Percentiles rank a stretch among this genome's conserved stretches.
Conservation (phyloP, 2,797 vertebrate species). For the Bradypodion ventrale region DNA sequence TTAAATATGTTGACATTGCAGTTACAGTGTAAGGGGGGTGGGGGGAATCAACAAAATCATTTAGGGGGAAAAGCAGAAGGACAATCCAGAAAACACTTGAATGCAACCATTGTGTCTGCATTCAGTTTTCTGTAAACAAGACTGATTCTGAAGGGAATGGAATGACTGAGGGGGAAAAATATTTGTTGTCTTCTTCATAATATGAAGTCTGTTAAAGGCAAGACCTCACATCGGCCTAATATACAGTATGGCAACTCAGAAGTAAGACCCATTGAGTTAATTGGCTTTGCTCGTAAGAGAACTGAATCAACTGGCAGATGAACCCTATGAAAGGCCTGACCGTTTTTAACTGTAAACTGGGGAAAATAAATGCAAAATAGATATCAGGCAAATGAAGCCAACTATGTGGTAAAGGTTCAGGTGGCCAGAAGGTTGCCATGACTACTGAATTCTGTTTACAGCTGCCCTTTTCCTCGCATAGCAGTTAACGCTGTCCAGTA, state of each 20-base stretch:
- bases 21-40: too few relatives aligned
- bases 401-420: not conserved
- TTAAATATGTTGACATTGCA: not conserved
- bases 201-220: too few relatives aligned
- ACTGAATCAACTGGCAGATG: not conserved
- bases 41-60: too few relatives aligned
- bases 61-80: not conserved
- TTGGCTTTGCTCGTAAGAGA: not conserved
- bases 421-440: not conserved
- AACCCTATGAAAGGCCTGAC: not conserved
- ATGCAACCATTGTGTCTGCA: not conserved
- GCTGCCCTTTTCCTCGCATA: conserved; percentile 19
- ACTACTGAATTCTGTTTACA: conserved; percentile 38
- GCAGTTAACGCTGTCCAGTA: conserved; percentile 18
- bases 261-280: not conserved
- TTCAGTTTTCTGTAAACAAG: not conserved
- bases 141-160: not conserved
- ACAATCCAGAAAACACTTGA: not conserved
- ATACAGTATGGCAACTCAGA: not conserved
- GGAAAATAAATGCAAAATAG: not conserved
- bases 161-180: not conserved
- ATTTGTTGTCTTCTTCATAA: not conserved
- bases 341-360: conserved; percentile 6
- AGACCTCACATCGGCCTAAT: too few relatives aligned
- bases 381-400: not conserved